Conservation (phyloP, 2,797 vertebrate genomes). For the Astyanax mexicanus region DNA sequence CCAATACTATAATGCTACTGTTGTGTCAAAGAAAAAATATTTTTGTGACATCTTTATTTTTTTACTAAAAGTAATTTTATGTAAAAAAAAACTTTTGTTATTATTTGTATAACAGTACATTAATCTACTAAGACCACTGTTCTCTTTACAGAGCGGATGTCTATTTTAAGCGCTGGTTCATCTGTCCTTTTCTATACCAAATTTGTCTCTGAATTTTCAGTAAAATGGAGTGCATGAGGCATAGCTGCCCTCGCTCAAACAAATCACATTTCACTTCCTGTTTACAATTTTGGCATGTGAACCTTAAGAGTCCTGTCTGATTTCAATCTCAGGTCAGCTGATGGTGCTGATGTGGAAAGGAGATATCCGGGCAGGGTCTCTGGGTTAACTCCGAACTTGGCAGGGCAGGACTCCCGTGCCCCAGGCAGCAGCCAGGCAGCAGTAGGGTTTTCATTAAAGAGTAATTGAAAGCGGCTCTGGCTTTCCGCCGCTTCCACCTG, state of each 20-base stretch:
- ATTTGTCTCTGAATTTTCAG: not conserved
- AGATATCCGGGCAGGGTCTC: conserved; percentile 53
- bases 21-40: too few relatives aligned
- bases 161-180: not conserved
- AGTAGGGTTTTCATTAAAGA: conserved; percentile 61
- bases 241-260: conserved; percentile 24
- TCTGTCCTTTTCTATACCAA: not conserved
- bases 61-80: too few relatives aligned
- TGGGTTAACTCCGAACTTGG: conserved; percentile 56
- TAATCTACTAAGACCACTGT: not conserved
- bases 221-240: conserved; percentile 1
- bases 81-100: too few relatives aligned
- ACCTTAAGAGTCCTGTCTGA: conserved; percentile 47
- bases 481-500: conserved; percentile 55
- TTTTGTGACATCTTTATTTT: too few relatives aligned
- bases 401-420: conserved; percentile 31
- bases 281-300: conserved; percentile 49
- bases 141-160: too few relatives aligned
- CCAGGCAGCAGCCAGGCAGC: conserved; percentile 42
- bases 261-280: conserved; percentile 49
- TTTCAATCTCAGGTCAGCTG: conserved; percentile 50
- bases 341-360: conserved; percentile 55
- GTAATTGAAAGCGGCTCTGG: conserved; percentile 58
- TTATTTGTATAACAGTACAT: not conserved
- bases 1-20: too few relatives aligned